Conservation (phyloP, 2,888 invertebrate species). For the Thysanoteuthis rhombus region DNA sequence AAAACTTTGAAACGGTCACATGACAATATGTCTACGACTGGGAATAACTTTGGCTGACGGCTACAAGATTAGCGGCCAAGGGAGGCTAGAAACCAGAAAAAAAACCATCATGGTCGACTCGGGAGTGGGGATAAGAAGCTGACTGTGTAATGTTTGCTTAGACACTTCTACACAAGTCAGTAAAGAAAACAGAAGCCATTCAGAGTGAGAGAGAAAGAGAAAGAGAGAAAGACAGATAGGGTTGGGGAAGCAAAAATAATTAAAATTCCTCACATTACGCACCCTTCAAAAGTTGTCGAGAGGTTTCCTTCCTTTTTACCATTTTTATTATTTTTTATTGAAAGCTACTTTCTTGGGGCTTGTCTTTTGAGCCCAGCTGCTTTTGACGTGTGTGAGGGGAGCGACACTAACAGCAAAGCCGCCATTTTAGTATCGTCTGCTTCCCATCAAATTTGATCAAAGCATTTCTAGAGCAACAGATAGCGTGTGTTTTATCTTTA, state of each 20-base stretch:
- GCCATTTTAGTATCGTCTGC: background rate
- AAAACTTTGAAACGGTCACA: no score
- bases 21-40: no score
- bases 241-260: background rate
- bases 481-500: background rate
- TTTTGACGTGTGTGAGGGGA: background rate
- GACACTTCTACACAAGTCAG: no score
- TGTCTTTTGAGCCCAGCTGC: background rate
- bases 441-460: background rate
- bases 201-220: background rate
- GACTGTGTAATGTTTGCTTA: no score
- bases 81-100: no score
- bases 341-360: background rate
- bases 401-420: background rate
- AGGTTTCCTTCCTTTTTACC: background rate
- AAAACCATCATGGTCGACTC: no score
- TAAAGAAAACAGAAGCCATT: background rate
- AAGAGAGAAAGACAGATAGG: background rate
- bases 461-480: no score
- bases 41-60: no score
- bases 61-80: no score
- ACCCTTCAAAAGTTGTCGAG: background rate
- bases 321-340: background rate
- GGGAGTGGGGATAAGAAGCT: no score
- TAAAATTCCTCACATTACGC: conserved; percentile 12